Conservation (phyloP, 2,113 vertebrate genomes). For the human region DNA sequence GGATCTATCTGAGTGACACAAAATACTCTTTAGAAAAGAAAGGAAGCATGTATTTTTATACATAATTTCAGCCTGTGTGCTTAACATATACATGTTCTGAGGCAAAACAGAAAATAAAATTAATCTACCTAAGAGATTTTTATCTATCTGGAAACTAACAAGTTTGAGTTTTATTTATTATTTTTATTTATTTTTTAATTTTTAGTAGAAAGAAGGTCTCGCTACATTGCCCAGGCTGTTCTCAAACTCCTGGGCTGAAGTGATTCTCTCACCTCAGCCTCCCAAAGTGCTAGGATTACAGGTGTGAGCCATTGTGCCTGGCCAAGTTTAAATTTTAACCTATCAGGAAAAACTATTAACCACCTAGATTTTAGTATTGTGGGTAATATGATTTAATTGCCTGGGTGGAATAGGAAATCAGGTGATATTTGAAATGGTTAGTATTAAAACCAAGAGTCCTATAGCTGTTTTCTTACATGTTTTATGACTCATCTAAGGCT, state of each 20-base stretch:
- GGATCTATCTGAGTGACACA: conserved; percentile 5
- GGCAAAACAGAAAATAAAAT: conserved; percentile 44
- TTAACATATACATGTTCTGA: conserved; percentile 39
- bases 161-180: neutral
- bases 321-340: neutral
- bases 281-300: too few relatives aligned
- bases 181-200: too few relatives aligned
- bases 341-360: conserved; percentile 29
- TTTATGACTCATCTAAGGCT: conserved; percentile 25
- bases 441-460: neutral
- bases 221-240: too few relatives aligned
- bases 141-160: neutral
- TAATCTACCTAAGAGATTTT: conserved; percentile 7
- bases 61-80: neutral
- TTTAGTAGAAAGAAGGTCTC: too few relatives aligned
- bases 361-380: conserved; percentile 1
- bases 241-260: too few relatives aligned
- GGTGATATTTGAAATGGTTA: conserved; percentile 34
- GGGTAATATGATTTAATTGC: neutral
- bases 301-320: too few relatives aligned
- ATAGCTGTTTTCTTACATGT: neutral
- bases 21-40: conserved; percentile 42
- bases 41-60: conserved; percentile 12
- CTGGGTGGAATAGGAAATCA: conserved; percentile 40
- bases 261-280: too few relatives aligned